These are phyloP conservation scores for Brachionus asplanchnoidis DNA, from an alignment of 1,140 invertebrate species.

Conservation along the genomic window DNA sequence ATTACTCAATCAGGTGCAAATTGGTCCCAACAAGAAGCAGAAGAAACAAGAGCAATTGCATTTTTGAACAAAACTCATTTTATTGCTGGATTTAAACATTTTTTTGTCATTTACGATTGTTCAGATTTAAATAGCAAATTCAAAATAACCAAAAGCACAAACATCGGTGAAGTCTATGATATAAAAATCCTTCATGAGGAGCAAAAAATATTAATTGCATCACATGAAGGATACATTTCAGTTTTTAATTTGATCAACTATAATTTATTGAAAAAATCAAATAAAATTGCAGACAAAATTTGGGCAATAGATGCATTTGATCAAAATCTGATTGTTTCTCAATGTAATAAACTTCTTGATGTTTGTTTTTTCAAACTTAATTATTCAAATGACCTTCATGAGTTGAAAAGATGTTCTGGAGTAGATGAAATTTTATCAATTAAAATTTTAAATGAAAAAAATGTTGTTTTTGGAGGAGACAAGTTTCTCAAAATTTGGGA, in stretches of 20 bases:
- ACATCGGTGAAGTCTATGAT: neutral
- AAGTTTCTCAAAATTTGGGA: neutral
- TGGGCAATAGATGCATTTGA: neutral
- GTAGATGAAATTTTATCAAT: neutral
- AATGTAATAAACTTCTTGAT: no score
- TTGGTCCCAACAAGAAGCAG: neutral
- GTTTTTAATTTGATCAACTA: neutral
- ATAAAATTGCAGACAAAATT: no score
- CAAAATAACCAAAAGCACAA: neutral
- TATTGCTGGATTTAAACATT: neutral
- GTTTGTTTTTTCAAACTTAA: no score
- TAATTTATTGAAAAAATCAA: neutral
- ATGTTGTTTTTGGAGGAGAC: no score
- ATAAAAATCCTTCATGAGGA: neutral
- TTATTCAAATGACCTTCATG: no score
- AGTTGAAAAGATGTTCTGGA: no score
- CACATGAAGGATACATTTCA: neutral
- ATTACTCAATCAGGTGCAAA: neutral
- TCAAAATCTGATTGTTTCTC: neutral
- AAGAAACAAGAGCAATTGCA: neutral
- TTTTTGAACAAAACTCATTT: neutral
- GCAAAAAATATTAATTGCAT: neutral
- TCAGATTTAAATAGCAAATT: no score
- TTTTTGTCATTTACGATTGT: neutral
- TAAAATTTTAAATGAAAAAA: no score